Evolutionary conservation across 2,797 vertebrate genomes (phyloP), one percentile per base, ranked within the genome.

Genomic region (Trachurus trachurus): DNA sequence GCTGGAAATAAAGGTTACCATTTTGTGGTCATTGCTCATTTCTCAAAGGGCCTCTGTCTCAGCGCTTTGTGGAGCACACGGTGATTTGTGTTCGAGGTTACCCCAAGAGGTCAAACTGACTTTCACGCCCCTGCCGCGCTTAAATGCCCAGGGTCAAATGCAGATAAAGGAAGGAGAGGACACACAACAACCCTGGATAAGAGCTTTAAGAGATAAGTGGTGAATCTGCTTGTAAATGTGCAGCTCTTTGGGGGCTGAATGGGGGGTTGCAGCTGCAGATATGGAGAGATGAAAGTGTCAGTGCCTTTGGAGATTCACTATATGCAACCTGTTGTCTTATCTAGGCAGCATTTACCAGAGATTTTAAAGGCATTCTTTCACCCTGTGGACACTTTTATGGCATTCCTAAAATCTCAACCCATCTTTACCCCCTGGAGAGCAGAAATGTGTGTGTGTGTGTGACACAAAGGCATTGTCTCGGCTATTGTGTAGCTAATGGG

Each of bases 401-500:
- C 80, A 84, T 85, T 86, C 88, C 80, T 86, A 80, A 81, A 88
- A 86, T 89, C 78, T 76, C 81, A 91, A 84, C 64, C 78, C 58
- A 61, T 81, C 82, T 77, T 87, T 58, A 78, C 77, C 76, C 85
- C 87, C 81, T 26, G 73, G 66, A 80, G 82, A 63, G 71, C 71
- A 49, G 52, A 71, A 71, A 22, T 76, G 70, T 84, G 58, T 79
- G 80, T 74, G 80, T 74, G 77, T 50, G 26, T 26, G 26, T 1
- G 74, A 84, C 81, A 87, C 79, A 81, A 87, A 62, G 63, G 54
- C 76, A 85, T 90, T 93, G 89, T 93, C 64, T 74, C 39, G 22
- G 45, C 70, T 60, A 86, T 93, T 94, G 91, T 92, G 71, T n/a
- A 10, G 59, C 87, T 93, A 93, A 94, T 92, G 78, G 89, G 72